Base-by-base conservation (phyloP, 2,797 vertebrate genomes). In the Tamandua tetradactyla region DNA sequence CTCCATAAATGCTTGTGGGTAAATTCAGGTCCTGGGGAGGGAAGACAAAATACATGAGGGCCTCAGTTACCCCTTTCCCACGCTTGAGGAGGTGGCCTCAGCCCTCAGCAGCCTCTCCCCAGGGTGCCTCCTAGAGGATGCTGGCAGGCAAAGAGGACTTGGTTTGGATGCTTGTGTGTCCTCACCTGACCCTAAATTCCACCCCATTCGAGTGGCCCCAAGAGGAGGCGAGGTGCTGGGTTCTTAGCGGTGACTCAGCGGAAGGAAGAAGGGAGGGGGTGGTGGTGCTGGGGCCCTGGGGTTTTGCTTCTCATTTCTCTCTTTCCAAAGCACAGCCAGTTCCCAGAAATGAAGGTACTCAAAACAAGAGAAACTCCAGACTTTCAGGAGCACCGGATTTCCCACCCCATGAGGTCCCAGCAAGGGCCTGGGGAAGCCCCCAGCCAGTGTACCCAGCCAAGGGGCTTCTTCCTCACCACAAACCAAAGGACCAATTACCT, bases 271-370 rank as follows among this genome's bases (percentile, higher is more conserved):
- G 22, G 7, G n/a, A 44, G 20, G 23, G 42, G n/a, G 6, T 35
- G 61, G n/a, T 7, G 35, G 57, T 23, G 37, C 86, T 88, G 93
- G 74, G 93, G 92, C 87, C 81, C 66, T 75, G 74, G 91, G 82
- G 95, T 96, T 96, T 94, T 96, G 94, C 93, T 97, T 97, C 96
- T 97, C 96, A 93, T 94, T 97, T 97, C 93, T 96, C 40, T 95
- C 86, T 96, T 91, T 93, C 93, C 88, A 75, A 91, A 95, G 93
- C 91, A 69, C 15, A 94, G 49, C 37, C 49, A 88, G 72, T 97
- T 97, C 97, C 75, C 95, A 97, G 97, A 97, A 97, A 72, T 32
- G 69, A 88, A 95, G 94, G 92, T 93, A 84, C 92, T 49, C 35
- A 96, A 93, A 96, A 94, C n/a, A 15, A 42, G 52, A 92, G 94